Base-by-base conservation (phyloP, 2,797 vertebrate genomes). In the Poecilia velifera region DNA sequence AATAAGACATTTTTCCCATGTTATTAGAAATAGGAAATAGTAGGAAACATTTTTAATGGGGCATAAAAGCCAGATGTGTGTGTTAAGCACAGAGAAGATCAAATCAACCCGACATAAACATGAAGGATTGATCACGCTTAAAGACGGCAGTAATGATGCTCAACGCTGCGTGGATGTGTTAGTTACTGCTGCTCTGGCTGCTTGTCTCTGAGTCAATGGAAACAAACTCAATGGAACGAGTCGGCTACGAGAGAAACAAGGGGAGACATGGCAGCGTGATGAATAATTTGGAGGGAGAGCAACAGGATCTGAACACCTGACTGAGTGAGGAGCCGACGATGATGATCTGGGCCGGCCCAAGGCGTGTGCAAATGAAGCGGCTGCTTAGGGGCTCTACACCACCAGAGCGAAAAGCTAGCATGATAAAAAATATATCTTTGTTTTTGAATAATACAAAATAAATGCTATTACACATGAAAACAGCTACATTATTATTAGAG, bases 251-350 rank as follows among this genome's bases (percentile, higher is more conserved):
- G 90, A 93, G 90, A 91, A 94, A 94, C 92, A 93, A 93, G 89
- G 91, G 73, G 79, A 87, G 91, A 95, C 92, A 93, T 90, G 92
- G 90, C 91, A 91, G 86, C 39, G 72, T 85, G 53, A 95, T 95
- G 82, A 95, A 95, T 95, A 89, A 95, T 95, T 95, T 93, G 90
- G 84, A 87, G 86, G 88, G 57, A 71, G 85, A 88, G 94, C 89
- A 95, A 95, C 90, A 80, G 53, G 93, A 95, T 94, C 91, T 84
- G 84, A 91, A 91, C 88, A 94, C 90, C 90, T 89, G 76, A 47
- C 55, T 73, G 73, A 77, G 74, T 71, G 70, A 46, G 77, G 70
- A 49, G 22, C 10, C 73, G 34, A 72, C 51, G 36, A 47, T 4
- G 3, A 49, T 49, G 20, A 9, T 22, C 20, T 22, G 20, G 49